Percentiles rank a stretch among this genome's conserved stretches.
These are phyloP conservation scores for Pelagia noctiluca DNA, from an alignment of 30 jellyfish, hydroid and myxozoan genomes.

Conservation along the genomic window DNA sequence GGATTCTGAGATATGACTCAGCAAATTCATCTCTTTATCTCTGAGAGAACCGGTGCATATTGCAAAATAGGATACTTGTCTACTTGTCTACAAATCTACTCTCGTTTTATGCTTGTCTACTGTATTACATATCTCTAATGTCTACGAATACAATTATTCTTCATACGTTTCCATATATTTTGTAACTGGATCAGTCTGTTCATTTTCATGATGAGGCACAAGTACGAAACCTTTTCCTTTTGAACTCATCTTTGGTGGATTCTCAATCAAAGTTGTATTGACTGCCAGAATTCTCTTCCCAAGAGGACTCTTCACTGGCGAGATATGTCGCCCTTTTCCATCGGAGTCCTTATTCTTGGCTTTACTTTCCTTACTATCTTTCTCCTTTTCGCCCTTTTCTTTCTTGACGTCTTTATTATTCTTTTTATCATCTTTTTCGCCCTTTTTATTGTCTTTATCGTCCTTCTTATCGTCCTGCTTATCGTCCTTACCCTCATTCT, in stretches of 20 bases:
- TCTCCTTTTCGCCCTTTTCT: conserved; percentile 16
- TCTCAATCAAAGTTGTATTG: too few species aligned
- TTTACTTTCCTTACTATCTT: background rate
- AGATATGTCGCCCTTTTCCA: conserved; percentile 43
- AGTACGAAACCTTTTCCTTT: conserved; percentile 50
- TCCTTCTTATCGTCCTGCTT: conserved; percentile 11
- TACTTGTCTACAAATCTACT: too few species aligned
- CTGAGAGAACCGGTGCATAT: too few species aligned
- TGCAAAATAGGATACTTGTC: too few species aligned
- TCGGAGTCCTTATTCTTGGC: background rate
- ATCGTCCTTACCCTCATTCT: conserved; percentile 16
- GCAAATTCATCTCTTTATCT: too few species aligned
- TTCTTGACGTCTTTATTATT: conserved; percentile 26
- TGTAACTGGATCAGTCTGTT: conserved; percentile 14
- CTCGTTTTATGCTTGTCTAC: too few species aligned
- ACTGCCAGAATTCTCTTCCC: too few species aligned
- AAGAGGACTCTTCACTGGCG: conserved; percentile 42
- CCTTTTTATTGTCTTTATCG: conserved; percentile 3
- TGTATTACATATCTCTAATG: too few species aligned
- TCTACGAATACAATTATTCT: too few species aligned
- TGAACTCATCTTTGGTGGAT: background rate
- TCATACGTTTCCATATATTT: conserved; percentile 38
- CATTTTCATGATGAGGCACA: conserved; percentile 74
- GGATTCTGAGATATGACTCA: too few species aligned
- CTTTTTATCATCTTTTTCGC: conserved; percentile 15